A percentile compares a stretch with the other conserved stretches of the same genome.
Conservation (phyloP, 2,888 invertebrate genomes). For the Drosophila putrida region DNA sequence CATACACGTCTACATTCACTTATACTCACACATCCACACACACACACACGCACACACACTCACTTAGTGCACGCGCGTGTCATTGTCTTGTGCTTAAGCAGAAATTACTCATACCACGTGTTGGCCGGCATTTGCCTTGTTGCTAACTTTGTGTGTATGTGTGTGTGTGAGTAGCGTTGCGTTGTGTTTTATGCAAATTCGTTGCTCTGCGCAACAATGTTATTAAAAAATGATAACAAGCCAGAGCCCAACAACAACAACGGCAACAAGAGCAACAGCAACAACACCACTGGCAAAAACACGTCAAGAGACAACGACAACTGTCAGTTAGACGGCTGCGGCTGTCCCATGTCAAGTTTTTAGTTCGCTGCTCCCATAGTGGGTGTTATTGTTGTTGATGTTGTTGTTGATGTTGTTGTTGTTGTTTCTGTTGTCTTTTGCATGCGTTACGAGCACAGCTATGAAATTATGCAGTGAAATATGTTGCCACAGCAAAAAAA, state of each 20-base stretch:
- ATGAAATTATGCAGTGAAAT: slow-evolving; percentile 80
- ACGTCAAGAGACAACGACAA: slow-evolving; percentile 67
- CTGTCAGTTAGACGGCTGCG: slow-evolving; percentile 76
- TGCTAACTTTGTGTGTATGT: slow-evolving; percentile 18
- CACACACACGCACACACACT: slow-evolving; percentile 13
- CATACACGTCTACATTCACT: slow-evolving; percentile 23
- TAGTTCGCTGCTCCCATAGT: slow-evolving; percentile 53
- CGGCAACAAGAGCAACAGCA: slow-evolving; percentile 29
- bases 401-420: slow-evolving; percentile 22
- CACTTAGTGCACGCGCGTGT: slow-evolving; percentile 69
- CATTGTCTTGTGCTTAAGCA: slow-evolving; percentile 78
- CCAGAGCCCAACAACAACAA: slow-evolving; percentile 50
- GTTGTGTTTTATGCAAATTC: slow-evolving; percentile 75
- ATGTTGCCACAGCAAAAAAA: slow-evolving; percentile 69
- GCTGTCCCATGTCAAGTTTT: slow-evolving; percentile 79
- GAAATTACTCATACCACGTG: slow-evolving; percentile 78
- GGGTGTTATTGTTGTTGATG: slow-evolving; percentile 43
- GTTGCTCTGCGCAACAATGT: slow-evolving; percentile 77
- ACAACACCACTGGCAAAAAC: slow-evolving; percentile 40
- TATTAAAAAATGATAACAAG: slow-evolving; percentile 81
- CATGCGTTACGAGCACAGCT: slow-evolving; percentile 72
- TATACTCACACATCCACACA: slow-evolving; percentile 7
- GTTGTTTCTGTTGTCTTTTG: slow-evolving; percentile 64
- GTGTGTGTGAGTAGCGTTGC: not conserved
- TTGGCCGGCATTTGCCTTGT: slow-evolving; percentile 35